These are phyloP conservation scores for Acleris sparsana DNA, from an alignment of 2,888 invertebrate genomes.

Conservation along the genomic window DNA sequence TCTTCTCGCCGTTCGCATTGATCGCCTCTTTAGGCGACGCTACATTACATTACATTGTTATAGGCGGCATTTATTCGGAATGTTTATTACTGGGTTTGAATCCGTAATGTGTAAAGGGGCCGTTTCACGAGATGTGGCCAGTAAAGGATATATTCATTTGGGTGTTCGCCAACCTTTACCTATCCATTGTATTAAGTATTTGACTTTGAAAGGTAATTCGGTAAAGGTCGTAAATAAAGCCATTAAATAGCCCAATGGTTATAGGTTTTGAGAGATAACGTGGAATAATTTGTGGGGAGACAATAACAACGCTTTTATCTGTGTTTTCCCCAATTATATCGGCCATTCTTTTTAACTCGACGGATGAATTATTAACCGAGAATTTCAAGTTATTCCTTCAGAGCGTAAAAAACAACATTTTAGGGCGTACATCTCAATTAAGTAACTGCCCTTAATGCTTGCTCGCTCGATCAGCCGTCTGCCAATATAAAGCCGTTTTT, in stretches of 20 bases:
- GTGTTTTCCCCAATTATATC: too few species aligned
- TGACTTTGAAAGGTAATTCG: conserved; percentile 32
- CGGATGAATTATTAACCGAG: too few species aligned
- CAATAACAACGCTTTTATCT: background rate
- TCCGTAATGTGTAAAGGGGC: conserved; percentile 14
- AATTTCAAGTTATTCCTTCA: too few species aligned
- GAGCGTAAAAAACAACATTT: too few species aligned
- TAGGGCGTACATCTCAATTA: too few species aligned
- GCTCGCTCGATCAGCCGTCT: too few species aligned
- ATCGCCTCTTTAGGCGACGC: background rate
- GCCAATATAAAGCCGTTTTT: too few species aligned
- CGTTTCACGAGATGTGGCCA: conserved; percentile 17
- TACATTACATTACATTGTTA: background rate
- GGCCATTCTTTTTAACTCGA: too few species aligned
- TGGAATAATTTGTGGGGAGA: conserved; percentile 8
- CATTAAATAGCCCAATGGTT: conserved; percentile 14
- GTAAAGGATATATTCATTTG: conserved; percentile 23
- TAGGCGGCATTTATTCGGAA: conserved; percentile 1
- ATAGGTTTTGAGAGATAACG: conserved; percentile 5
- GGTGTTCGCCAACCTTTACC: conserved; percentile 11
- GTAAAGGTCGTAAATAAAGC: conserved; percentile 18
- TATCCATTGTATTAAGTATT: conserved; percentile 20
- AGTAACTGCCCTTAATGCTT: too few species aligned
- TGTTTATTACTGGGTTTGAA: conserved; percentile 18
- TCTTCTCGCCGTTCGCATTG: background rate